phyloP scores from a whole-genome alignment of 2,113 vertebrate species.

The Solenodon paradoxus region DNA sequence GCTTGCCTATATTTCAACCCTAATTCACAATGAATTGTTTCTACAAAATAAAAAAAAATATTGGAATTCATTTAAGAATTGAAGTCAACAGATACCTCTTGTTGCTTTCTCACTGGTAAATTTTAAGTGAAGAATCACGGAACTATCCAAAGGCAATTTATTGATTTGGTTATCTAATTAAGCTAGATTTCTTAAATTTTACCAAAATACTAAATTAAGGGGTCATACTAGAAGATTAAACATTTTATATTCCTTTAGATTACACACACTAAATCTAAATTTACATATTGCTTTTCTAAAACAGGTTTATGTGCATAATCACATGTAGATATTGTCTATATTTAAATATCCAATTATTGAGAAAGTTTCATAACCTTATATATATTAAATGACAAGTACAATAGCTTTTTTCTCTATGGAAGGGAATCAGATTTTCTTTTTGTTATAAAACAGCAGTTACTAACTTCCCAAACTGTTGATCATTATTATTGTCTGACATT shows the following conservation, averaged over 20 bases:
- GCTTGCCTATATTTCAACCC: not conserved
- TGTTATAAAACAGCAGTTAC: not conserved
- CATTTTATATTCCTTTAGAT: not conserved
- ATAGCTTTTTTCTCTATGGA: not conserved
- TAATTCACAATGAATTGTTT: not conserved
- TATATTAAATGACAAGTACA: not conserved
- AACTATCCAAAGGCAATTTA: not conserved
- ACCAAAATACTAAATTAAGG: not conserved
- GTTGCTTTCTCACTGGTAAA: not conserved
- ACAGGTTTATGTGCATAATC: not conserved
- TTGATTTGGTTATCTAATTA: not conserved
- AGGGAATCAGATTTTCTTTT: not conserved
- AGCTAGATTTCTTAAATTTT: not conserved
- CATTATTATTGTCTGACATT: not conserved
- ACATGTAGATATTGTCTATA: not conserved
- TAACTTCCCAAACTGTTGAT: not conserved
- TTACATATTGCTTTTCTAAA: not conserved
- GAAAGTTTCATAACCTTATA: not conserved
- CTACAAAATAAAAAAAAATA: not conserved
- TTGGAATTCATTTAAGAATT: constrained; percentile 14
- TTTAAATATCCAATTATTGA: not conserved
- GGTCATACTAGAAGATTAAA: not conserved
- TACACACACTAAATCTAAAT: not conserved
- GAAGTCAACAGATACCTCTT: not conserved
- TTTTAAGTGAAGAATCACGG: not conserved